Evolutionary conservation across 2,888 invertebrate genomes (phyloP), one percentile per base, ranked within the genome.

Genomic region (Campoplex capitator): DNA sequence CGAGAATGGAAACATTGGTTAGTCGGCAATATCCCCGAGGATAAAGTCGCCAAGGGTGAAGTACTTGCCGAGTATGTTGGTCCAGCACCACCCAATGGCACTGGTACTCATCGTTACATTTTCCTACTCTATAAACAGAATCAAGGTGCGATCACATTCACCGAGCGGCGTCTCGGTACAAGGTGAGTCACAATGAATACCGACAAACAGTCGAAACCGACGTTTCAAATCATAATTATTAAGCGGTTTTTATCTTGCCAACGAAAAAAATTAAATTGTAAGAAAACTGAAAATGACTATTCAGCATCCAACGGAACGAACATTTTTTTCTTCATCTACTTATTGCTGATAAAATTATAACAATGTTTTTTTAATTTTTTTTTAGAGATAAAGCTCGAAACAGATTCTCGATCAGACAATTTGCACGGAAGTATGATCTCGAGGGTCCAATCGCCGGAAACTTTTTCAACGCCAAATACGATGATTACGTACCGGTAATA

Each of bases 401-500:
- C 74, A 95, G 96, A 89, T 96, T 96, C 91, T 96, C 96, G 0
- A 95, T 96, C 87, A 92, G 95, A 0, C 96, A 95, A 89, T 96
- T 96, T 89, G 95, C 96, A 0, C 94, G 95, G 76, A 95, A 96
- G 87, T 96, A 95, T 90, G 95, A 96, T 89, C 92, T 96, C 84
- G 96, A 96, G 8, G 93, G 95, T 3, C 96, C 96, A 0, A 93
- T 96, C 42, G 96, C 96, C 90, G 96, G 96, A 28, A 96, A 96
- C 90, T 96, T 95, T 91, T 96, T 95, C 92, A 92, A 95, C 67
- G 96, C 96, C 3, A 94, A 96, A 92, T 96, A 95, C 92, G 96
- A 96, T 90, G 95, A 96, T 87, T 96, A 96, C 90, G 96, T 96
- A 13, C 95, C 95, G n/a, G 92, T 89, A 54, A 90, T 95, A 70